Evolutionary conservation across 1,140 invertebrate species (phyloP).

Genomic region (Callitettix versicolor): DNA sequence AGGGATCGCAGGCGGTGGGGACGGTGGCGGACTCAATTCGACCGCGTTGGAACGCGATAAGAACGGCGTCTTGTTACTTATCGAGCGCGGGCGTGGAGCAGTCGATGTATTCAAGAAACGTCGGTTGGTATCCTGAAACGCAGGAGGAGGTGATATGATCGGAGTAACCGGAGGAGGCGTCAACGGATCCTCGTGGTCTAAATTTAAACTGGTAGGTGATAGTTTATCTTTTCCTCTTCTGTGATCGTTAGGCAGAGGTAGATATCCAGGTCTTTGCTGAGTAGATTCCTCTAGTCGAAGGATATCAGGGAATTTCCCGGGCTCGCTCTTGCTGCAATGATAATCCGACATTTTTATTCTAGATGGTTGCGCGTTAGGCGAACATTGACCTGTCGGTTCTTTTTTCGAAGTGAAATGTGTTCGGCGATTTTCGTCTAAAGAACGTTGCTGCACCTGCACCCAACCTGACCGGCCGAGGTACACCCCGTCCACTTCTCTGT

Average conservation of each 20-base stretch:
- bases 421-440: slow-evolving; percentile 40
- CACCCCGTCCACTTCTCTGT: slow-evolving; percentile 45
- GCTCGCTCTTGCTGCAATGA: slow-evolving; percentile 43
- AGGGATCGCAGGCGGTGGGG: not conserved
- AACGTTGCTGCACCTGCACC: slow-evolving; percentile 47
- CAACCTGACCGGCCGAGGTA: slow-evolving; percentile 44
- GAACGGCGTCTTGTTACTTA: slow-evolving; percentile 38
- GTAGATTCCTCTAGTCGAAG: slow-evolving; percentile 20
- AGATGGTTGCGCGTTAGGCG: slow-evolving; percentile 22
- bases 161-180: slow-evolving; percentile 44
- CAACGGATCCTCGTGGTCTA: slow-evolving; percentile 31
- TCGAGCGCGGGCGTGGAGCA: slow-evolving; percentile 19
- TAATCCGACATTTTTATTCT: slow-evolving; percentile 42
- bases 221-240: slow-evolving; percentile 22
- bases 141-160: slow-evolving; percentile 49
- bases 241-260: slow-evolving; percentile 32
- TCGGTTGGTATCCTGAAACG: slow-evolving; percentile 40
- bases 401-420: slow-evolving; percentile 8
- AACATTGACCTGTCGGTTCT: not conserved
- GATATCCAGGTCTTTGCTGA: slow-evolving; percentile 33
- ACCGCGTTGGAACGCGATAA: slow-evolving; percentile 42
- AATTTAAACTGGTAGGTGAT: slow-evolving; percentile 22
- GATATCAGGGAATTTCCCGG: slow-evolving; percentile 34
- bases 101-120: slow-evolving; percentile 11
- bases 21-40: slow-evolving; percentile 29